A percentile compares a stretch with the other conserved stretches of the same genome.
Conservation (phyloP, 2,113 vertebrate species). For the Ophiodon elongatus region DNA sequence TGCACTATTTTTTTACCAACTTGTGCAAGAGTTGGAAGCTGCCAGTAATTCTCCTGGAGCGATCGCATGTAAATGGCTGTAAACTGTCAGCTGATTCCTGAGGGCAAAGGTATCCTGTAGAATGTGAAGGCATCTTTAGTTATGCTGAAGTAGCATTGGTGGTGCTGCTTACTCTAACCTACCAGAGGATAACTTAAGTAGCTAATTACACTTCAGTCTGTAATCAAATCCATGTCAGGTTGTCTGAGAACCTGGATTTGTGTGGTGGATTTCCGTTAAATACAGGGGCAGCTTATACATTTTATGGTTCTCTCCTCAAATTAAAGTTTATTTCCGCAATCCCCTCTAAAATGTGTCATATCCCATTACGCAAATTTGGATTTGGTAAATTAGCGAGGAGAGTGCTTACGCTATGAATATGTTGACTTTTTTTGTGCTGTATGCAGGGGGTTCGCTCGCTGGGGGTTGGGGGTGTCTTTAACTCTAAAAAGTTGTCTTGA, state of each 20-base stretch:
- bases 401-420: conserved; percentile 77
- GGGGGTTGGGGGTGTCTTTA: conserved; percentile 73
- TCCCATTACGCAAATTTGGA: conserved; percentile 87
- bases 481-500: conserved; percentile 90
- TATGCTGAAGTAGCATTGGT: conserved; percentile 51
- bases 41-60: conserved; percentile 42
- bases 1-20: conserved; percentile 36
- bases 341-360: conserved; percentile 83
- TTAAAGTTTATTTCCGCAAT: conserved; percentile 78
- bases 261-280: conserved; percentile 79
- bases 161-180: conserved; percentile 33
- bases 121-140: conserved; percentile 49
- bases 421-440: conserved; percentile 71
- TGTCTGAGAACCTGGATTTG: conserved; percentile 79
- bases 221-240: conserved; percentile 83
- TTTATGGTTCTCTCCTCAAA: conserved; percentile 84
- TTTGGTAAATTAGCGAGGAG: conserved; percentile 83
- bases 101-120: conserved; percentile 24
- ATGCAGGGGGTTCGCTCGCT: conserved; percentile 72
- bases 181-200: conserved; percentile 74
- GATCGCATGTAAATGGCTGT: conserved; percentile 51
- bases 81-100: conserved; percentile 42
- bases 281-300: conserved; percentile 80
- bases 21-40: conserved; percentile 56
- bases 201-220: conserved; percentile 83